Evolutionary conservation across 1,140 invertebrate species (phyloP).

Genomic region (Ooceraea biroi): DNA sequence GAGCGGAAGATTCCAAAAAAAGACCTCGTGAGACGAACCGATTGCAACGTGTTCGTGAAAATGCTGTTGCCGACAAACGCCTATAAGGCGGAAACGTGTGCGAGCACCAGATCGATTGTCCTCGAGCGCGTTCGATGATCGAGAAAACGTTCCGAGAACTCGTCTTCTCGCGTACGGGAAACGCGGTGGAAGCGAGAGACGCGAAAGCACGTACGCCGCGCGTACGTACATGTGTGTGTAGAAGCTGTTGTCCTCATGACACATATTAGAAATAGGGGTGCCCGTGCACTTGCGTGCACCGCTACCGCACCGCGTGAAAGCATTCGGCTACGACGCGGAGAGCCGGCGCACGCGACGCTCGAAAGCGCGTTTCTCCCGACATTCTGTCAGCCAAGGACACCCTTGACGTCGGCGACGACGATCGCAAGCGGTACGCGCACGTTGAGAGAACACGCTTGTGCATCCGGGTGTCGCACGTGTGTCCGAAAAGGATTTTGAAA

Average conservation of each 20-base stretch:
- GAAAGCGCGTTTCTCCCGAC: not conserved
- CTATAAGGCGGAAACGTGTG: not conserved
- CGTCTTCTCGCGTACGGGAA: not conserved
- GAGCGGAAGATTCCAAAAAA: not conserved
- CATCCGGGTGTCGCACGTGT: not conserved
- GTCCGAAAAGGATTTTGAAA: not conserved
- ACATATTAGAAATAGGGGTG: slow-evolving; percentile 43
- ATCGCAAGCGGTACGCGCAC: not conserved
- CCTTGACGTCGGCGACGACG: not conserved
- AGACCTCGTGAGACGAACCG: slow-evolving; percentile 11
- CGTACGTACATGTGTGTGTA: slow-evolving; percentile 30
- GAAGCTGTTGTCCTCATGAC: slow-evolving; percentile 49
- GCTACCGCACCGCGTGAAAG: slow-evolving; percentile 12
- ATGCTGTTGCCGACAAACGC: not conserved
- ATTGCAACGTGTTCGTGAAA: slow-evolving; percentile 18
- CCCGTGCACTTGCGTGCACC: slow-evolving; percentile 11
- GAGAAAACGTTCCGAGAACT: not conserved
- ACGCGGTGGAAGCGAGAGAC: not conserved
- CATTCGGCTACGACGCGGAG: not conserved
- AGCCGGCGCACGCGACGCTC: slow-evolving; percentile 35
- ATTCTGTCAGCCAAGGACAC: not conserved
- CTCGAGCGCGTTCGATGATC: slow-evolving; percentile 49
- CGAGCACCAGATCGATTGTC: slow-evolving; percentile 42
- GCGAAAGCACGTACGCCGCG: not conserved
- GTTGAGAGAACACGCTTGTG: too few relatives aligned